Evolutionary conservation across 2,113 vertebrate species (phyloP).

Genomic region (Sarotherodon lohbergeri): DNA sequence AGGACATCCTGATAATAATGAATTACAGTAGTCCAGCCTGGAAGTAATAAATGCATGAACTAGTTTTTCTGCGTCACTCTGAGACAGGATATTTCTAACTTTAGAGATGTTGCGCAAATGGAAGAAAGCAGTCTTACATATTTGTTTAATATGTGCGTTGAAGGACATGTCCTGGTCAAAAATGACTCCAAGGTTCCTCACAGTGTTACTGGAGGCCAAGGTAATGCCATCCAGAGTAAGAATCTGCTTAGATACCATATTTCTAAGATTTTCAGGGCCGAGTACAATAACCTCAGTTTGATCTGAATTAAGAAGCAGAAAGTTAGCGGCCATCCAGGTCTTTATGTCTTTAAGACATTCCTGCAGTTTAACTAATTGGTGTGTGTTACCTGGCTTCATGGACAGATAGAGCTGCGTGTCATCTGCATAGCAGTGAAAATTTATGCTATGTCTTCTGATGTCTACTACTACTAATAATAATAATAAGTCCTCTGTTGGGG

Average conservation of each 20-base stretch:
- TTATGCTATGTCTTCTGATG: neutral
- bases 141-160: neutral
- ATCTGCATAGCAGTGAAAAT: neutral
- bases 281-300: accelerated
- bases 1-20: too few relatives aligned
- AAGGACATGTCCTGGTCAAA: neutral
- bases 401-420: neutral
- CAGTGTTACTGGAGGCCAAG: neutral
- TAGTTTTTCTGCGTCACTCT: too few relatives aligned
- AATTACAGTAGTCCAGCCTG: neutral
- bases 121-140: neutral
- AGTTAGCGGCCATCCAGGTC: accelerated
- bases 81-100: too few relatives aligned
- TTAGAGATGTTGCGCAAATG: neutral
- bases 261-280: accelerated
- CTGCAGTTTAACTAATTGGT: neutral
- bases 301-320: neutral
- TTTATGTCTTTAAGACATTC: neutral
- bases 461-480: neutral
- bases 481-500: neutral
- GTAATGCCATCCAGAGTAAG: neutral
- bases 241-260: accelerated
- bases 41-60: neutral
- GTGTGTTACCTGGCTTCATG: neutral
- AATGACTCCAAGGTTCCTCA: neutral